These are phyloP conservation scores for Nipponacmea schrenckii DNA, from an alignment of 2,888 invertebrate species.

Conservation along the genomic window DNA sequence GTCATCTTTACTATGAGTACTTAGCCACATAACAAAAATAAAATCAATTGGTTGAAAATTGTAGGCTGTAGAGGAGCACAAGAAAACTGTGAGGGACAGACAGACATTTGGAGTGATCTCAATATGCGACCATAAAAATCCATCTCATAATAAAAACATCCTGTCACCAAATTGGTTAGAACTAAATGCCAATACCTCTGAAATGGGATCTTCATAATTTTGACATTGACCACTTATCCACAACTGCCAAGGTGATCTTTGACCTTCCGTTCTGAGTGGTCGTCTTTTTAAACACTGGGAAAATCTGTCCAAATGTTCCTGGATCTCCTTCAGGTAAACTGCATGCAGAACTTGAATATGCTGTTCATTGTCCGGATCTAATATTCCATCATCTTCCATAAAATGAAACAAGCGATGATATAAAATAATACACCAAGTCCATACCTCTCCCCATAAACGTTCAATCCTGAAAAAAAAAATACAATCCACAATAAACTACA, in stretches of 20 bases:
- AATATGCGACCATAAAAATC: no score
- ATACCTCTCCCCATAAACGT: slow-evolving; percentile 28
- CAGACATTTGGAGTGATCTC: no score
- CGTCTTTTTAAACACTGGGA: slow-evolving; percentile 7
- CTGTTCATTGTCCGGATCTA: slow-evolving; percentile 22
- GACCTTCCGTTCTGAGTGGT: slow-evolving; percentile 22
- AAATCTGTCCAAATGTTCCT: slow-evolving; percentile 16
- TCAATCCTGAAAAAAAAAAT: slow-evolving; percentile 20
- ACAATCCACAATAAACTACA: no score
- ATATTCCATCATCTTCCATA: slow-evolving; percentile 22
- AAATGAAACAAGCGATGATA: slow-evolving; percentile 18
- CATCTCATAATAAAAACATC: no score
- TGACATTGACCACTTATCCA: slow-evolving; percentile 17
- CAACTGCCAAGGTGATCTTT: slow-evolving; percentile 22
- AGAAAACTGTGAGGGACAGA: no score
- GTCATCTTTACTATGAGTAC: no score
- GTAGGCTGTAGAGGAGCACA: no score
- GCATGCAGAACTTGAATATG: slow-evolving; percentile 18
- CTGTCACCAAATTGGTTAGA: no score
- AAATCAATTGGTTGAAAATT: no score
- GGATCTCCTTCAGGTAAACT: slow-evolving; percentile 17
- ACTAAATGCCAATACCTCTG: background rate
- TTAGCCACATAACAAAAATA: no score
- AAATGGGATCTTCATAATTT: background rate
- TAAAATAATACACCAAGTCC: slow-evolving; percentile 20